phyloP scores from a whole-genome alignment of 2,888 invertebrate genomes.

The Diaperis boleti region DNA sequence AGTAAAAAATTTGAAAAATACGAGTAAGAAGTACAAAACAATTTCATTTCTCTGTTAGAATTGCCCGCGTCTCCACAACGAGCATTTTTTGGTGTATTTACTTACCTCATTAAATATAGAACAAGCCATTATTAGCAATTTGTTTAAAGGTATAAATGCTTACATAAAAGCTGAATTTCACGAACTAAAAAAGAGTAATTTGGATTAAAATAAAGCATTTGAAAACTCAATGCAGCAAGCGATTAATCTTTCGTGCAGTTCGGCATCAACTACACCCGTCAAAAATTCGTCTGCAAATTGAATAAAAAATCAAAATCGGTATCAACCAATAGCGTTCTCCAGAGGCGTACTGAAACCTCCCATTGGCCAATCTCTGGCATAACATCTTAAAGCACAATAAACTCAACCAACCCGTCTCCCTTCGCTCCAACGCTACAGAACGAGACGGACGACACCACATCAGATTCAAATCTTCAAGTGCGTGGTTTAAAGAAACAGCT shows the following conservation, averaged over 20 bases:
- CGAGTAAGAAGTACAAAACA: too few species aligned
- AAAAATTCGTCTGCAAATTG: slow-evolving; percentile 26
- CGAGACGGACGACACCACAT: slow-evolving; percentile 36
- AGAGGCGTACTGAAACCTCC: slow-evolving; percentile 33
- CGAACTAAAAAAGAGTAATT: too few species aligned
- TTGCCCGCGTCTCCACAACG: too few species aligned
- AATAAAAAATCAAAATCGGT: slow-evolving; percentile 30
- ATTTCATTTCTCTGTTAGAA: too few species aligned
- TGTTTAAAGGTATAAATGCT: too few species aligned
- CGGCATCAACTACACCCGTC: slow-evolving; percentile 9
- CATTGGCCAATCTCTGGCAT: slow-evolving; percentile 32
- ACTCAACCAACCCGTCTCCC: slow-evolving; percentile 15
- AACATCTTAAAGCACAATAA: slow-evolving; percentile 23
- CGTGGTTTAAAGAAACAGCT: slow-evolving; percentile 56
- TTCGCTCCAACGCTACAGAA: slow-evolving; percentile 10
- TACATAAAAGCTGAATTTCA: too few species aligned
- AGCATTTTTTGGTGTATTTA: too few species aligned
- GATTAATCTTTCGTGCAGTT: slow-evolving; percentile 4
- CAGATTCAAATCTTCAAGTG: slow-evolving; percentile 29
- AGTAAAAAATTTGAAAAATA: too few species aligned
- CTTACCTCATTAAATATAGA: too few species aligned
- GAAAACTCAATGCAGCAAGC: too few species aligned
- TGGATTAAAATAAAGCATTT: too few species aligned
- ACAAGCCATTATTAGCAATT: too few species aligned
- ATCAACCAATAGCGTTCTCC: slow-evolving; percentile 28